Percentiles rank a stretch among this genome's conserved stretches.
These are phyloP conservation scores for Oncorhynchus nerka DNA, from an alignment of 2,113 vertebrate species.

Conservation along the genomic window DNA sequence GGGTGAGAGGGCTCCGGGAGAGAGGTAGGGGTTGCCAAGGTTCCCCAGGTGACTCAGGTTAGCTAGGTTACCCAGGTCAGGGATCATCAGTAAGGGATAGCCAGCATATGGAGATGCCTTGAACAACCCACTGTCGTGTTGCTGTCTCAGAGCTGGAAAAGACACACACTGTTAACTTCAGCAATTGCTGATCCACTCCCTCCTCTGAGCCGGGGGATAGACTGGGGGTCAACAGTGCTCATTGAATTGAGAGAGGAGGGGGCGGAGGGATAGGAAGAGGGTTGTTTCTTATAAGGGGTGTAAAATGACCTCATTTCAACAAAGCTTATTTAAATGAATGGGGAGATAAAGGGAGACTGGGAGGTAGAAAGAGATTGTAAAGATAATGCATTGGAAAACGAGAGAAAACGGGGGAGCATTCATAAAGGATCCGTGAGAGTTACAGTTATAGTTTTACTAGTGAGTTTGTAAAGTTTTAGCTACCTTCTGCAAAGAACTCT, in stretches of 20 bases:
- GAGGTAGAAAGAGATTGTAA: neutral
- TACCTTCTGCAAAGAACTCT: constrained; percentile 84
- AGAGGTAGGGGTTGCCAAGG: constrained; percentile 80
- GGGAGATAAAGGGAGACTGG: neutral
- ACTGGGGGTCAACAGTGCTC: neutral
- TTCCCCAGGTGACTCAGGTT: constrained; percentile 32
- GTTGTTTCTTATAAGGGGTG: neutral
- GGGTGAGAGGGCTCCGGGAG: constrained; percentile 81
- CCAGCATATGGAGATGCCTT: constrained; percentile 82
- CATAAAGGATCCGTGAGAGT: neutral
- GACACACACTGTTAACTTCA: constrained; percentile 7
- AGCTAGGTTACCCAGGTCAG: constrained; percentile 74
- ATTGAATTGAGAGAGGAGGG: neutral
- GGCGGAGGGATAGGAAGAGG: neutral
- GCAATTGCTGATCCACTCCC: no score
- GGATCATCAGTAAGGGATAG: constrained; percentile 93
- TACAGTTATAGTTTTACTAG: no score
- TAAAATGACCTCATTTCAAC: neutral
- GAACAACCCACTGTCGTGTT: constrained; percentile 81
- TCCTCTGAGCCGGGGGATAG: neutral
- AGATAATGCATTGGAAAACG: neutral
- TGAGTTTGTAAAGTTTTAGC: neutral
- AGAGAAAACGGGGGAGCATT: neutral
- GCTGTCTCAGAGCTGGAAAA: constrained; percentile 78
- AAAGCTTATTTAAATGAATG: neutral